Base-by-base conservation (phyloP, 1,140 invertebrate genomes). In the Bombyx mandarina region DNA sequence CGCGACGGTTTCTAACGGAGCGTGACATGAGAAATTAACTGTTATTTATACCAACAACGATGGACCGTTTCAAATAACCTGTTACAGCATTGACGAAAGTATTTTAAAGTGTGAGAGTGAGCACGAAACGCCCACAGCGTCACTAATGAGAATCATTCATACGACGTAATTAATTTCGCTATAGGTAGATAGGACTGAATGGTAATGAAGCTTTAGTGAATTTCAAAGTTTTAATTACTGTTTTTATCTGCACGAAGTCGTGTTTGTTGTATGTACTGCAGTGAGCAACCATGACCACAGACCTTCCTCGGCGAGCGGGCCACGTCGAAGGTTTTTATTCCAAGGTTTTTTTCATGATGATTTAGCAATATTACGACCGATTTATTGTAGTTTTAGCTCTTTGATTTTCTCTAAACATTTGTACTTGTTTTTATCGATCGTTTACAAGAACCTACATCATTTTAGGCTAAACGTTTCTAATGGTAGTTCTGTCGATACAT, bases 1-100 rank as follows among this genome's bases (percentile, higher is more conserved):
- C 82, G 82, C 82, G 75, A 83, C 75, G 71, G 57, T 52, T 56
- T 57, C 76, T 80, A 86, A 80, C 80, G 79, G 82, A 83, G 75
- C 82, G 82, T 79, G 74, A 72, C 73, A 71, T 63, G 73, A 85
- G 79, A 83, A 85, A 86, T 86, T 83, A 81, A 82, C 82, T 76
- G 82, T 86, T 83, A 82, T 80, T 81, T 82, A 80, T 82, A 83
- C 72, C 69, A 75, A 67, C 44, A 56, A 65, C 61, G 59, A 65
- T 67, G 69, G 58, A 63, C 61, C 58, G 56, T 65, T 69, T 68
- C 43, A 63, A 75, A 71, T 69, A 76, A 77, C 72, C 67, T 78
- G 77, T 77, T 82, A 77, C 73, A 69, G 69, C 66, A 79, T 67
- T 65, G 55, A 75, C 58, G 65, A 75, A 78, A 75, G 66, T 67